Evolutionary conservation across 2,113 vertebrate genomes (phyloP).

Genomic region (Trichomycterus rosablanca): DNA sequence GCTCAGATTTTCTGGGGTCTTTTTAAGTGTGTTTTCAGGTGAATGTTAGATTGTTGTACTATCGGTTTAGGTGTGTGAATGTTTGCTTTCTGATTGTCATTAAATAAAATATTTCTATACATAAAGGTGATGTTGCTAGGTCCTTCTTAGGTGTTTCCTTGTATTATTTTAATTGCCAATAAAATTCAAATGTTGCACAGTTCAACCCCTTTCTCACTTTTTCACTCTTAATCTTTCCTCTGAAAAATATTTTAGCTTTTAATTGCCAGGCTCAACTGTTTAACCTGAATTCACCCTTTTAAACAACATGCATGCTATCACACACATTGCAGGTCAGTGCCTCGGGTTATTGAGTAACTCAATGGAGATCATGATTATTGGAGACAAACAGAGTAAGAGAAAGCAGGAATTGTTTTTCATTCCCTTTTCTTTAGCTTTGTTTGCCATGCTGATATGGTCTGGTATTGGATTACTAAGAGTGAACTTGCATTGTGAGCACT

Average conservation of each 20-base stretch:
- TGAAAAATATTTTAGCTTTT: not conserved
- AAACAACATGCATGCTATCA: slow-evolving; percentile 21
- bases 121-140: no score
- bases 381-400: slow-evolving; percentile 12
- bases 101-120: no score
- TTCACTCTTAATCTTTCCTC: not conserved
- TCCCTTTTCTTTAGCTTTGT: slow-evolving; percentile 25
- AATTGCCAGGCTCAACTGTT: not conserved
- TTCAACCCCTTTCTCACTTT: not conserved
- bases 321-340: slow-evolving; percentile 7
- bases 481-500: not conserved
- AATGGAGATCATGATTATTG: slow-evolving; percentile 9
- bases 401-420: slow-evolving; percentile 7
- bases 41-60: no score
- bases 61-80: no score
- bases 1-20: no score
- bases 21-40: no score
- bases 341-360: slow-evolving; percentile 36
- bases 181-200: no score
- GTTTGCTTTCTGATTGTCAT: no score
- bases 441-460: slow-evolving; percentile 14
- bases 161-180: no score
- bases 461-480: slow-evolving; percentile 14
- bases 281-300: slow-evolving; percentile 9
- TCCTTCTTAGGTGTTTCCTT: no score